Base-by-base conservation (phyloP, 2,797 vertebrate genomes). In the Coranthus polyacanthus region DNA sequence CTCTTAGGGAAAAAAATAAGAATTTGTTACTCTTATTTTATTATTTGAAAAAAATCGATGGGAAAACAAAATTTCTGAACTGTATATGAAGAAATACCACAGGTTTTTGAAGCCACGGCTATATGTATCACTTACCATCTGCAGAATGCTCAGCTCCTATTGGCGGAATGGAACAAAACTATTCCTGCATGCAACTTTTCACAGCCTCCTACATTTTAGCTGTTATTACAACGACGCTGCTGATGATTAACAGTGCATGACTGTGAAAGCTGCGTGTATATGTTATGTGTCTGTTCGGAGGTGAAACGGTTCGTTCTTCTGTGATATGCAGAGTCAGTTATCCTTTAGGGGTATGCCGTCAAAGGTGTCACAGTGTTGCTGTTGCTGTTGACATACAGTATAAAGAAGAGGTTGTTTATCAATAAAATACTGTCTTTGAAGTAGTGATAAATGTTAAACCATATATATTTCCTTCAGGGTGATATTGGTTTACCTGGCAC, bases 401-500 rank as follows among this genome's bases (percentile, higher is more conserved):
- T 46, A 32, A 46, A 49, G n/a, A 66, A 45, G 47, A 68, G 42
- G 37, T 64, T 75, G 22, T 79, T 81, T 51, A 64, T 71, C 45
- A 62, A 12, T 62, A 50, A 44, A 50, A 24, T 53, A 38, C 36
- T 51, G 64, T 73, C 53, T 68, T 24, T 43, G 8, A 68, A 29
- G 10, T 12, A 22, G 12, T 22, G 21, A 57, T 72, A 60, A 38
- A 2, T 52, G 36, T 36, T 43, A 53, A 1, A 22, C 12, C 6
- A 11, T 34, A 12, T 63, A 50, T 54, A 53, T 91, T 87, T 91
- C 55, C 80, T 83, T 80, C 86, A 99, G 98, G 97, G 98, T 68
- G 98, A 98, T 88, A 89, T 86, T 79, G 98, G 97, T 43, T 90
- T 96, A 61, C 74, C 94, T 54, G 97, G 98, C 13, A 67, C 91